Conservation (phyloP, 1,140 invertebrate species). For the Argopecten irradians region DNA sequence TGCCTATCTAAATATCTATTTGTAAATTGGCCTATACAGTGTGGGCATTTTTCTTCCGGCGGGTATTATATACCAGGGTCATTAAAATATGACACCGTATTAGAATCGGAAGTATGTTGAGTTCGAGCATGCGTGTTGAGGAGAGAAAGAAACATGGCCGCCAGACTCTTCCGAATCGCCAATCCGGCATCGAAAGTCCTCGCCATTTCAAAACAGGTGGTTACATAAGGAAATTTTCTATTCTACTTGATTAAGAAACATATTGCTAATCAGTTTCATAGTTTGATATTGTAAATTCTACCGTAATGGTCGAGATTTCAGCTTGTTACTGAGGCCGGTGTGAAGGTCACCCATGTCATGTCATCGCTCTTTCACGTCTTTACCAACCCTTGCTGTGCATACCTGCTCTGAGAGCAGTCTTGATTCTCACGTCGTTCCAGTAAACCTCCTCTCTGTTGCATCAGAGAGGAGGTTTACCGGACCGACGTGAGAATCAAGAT, state of each 20-base stretch:
- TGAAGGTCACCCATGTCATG: background rate
- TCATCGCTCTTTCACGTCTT: background rate
- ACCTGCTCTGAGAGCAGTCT: too few species aligned
- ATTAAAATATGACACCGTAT: background rate
- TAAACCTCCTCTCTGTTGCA: too few species aligned
- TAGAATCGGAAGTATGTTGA: background rate
- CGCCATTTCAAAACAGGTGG: background rate
- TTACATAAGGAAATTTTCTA: background rate
- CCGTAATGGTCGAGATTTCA: background rate
- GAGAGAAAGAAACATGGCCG: constrained; percentile 6
- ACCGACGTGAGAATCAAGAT: too few species aligned
- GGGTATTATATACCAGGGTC: background rate
- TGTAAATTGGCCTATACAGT: too few species aligned
- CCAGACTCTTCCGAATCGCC: background rate
- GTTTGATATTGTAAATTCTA: background rate
- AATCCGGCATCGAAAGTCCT: background rate
- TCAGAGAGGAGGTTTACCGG: too few species aligned
- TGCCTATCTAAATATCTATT: too few species aligned
- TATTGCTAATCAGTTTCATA: background rate
- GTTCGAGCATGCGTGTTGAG: background rate
- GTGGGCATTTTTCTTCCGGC: too few species aligned
- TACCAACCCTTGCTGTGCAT: too few species aligned
- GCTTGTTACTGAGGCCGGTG: background rate
- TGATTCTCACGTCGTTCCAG: too few species aligned
- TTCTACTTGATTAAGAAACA: background rate